Base-by-base conservation (phyloP, 2,113 vertebrate species). In the Capricornis sumatraensis region DNA sequence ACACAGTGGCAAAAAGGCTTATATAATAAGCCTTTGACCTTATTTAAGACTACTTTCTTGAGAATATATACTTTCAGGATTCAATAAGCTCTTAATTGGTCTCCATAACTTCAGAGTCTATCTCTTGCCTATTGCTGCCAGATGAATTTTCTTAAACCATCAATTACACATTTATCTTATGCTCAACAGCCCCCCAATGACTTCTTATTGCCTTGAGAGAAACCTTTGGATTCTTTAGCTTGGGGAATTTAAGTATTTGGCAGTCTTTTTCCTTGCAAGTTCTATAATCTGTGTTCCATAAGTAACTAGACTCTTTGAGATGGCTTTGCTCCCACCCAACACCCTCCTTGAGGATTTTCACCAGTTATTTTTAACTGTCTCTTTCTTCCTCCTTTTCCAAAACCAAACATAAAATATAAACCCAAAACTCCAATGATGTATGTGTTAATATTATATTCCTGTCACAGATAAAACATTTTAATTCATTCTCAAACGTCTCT, bases 31-130 rank as follows among this genome's bases (percentile, higher is more conserved):
- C n/a, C 33, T 93, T 89, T 95, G 64, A 83, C 53, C 55, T 82
- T 89, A 47, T 78, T 93, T 85, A 85, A 91, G 64, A 92, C 43
- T n/a, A 57, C 91, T 93, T 62, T 78, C 76, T 76, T 95, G 87
- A 86, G 47, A 89, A 78, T 93, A 53, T 71, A 25, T 50, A 19
- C 64, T 71, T 95, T 91, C 79, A 91, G 67, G 52, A 93, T 91
- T 16, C 16, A 52, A 5, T 96, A 64, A 45, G 28, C 55, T 96
- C 78, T 92, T 96, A 79, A 92, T 89, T 89, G 64, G 50, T 87
- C 62, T 87, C 62, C 36, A 6, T 71, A 90, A 36, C 36, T 92
- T 96, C 15, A 78, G 33, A 87, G 82, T 47, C n/a, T 94, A 79
- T 93, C 57, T 52, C 62, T 21, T 89, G 53, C 30, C 28, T 43